Conservation (phyloP, 2,888 invertebrate genomes). For the Nephrotoma appendiculata region DNA sequence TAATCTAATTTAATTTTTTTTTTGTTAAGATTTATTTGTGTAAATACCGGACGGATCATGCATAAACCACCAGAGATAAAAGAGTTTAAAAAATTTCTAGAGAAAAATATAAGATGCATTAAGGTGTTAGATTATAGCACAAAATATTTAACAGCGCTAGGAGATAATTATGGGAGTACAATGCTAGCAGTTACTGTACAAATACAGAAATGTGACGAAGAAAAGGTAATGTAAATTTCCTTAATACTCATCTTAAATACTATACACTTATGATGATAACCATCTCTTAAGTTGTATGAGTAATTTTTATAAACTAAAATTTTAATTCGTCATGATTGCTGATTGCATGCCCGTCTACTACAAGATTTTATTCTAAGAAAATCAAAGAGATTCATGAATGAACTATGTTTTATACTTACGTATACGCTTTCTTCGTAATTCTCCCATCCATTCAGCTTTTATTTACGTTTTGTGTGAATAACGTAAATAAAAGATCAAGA, state of each 20-base stretch:
- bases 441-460: not conserved
- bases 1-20: not conserved
- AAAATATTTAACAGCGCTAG: slow-evolving; percentile 35
- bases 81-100: slow-evolving; percentile 21
- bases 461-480: not conserved
- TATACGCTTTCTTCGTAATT: not conserved
- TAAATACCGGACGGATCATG: not conserved
- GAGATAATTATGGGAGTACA: slow-evolving; percentile 47
- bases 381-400: not conserved
- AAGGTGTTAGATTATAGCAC: slow-evolving; percentile 28
- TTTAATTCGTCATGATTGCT: not conserved
- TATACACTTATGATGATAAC: not conserved
- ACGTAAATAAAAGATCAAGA: not conserved
- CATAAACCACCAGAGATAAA: slow-evolving; percentile 20
- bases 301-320: not conserved
- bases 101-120: slow-evolving; percentile 20
- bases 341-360: not conserved
- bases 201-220: slow-evolving; percentile 19
- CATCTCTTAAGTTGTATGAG: not conserved
- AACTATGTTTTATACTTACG: not conserved
- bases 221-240: not conserved
- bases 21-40: not conserved
- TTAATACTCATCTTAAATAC: not conserved
- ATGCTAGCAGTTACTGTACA: slow-evolving; percentile 34
- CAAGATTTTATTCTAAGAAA: not conserved